Evolutionary conservation across 2,888 invertebrate genomes (phyloP), one percentile per base, ranked within the genome.

Genomic region (Steinernema scapterisci): DNA sequence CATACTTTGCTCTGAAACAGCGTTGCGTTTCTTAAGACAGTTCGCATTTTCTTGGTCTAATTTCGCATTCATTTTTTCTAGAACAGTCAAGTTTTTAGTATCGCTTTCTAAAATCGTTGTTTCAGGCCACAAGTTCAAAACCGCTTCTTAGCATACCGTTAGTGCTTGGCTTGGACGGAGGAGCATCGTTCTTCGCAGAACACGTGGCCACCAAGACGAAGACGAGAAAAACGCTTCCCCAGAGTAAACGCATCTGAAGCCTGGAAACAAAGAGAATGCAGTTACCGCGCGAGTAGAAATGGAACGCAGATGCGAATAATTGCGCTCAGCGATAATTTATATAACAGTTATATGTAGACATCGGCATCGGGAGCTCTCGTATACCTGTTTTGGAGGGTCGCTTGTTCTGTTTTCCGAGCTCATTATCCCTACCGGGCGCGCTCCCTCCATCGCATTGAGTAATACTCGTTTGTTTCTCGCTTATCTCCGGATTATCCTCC

Each of bases 351-450:
- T 38, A 38, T 63, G 63, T 63, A 31, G 63, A 38, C 63, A 63
- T 63, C 63, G 63, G 31, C 63, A 63, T 63, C 63, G 63, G 11
- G 63, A 25, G 27, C 16, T 63, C 7, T 25, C 31, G 63, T 11
- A 63, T 63, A 16, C 63, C 63, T 63, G 63, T 63, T 63, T 63
- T 63, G 9, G 31, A 31, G 63, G 25, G 63, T 63, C 63, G 63
- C 9, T 63, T 31, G 63, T 21, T 54, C 54, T 2, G 54, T 54
- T 54, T 54, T 54, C 63, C 16, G 31, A 25, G 63, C 5, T 27
- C 38, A 63, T 63, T 63, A 63, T 63, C 63, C 63, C 11, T n/a
- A 11, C 63, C 25, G 16, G n/a, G n/a, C n/a, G n/a, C n/a, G n/a
- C n/a, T n/a, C n/a, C n/a, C n/a, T n/a, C n/a, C n/a, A n/a, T n/a